Evolutionary conservation across 2,113 vertebrate genomes (phyloP).

Genomic region (Bubo bubo): DNA sequence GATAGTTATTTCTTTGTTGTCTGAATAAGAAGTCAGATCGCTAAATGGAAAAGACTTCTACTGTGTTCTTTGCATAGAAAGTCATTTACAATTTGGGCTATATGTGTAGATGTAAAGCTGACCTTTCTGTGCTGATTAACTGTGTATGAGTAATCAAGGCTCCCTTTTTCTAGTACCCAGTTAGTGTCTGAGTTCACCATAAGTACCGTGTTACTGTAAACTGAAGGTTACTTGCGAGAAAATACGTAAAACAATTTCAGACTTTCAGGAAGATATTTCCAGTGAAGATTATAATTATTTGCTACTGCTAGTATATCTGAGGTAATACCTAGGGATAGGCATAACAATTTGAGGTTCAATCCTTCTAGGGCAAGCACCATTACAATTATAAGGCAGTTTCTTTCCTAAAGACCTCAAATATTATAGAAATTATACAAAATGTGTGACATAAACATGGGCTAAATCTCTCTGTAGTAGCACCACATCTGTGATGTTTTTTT

Average conservation of each 20-base stretch:
- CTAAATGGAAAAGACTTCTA: background rate
- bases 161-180: background rate
- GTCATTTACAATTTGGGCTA: background rate
- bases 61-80: background rate
- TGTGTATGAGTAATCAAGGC: background rate
- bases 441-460: background rate
- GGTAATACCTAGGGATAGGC: background rate
- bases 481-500: background rate
- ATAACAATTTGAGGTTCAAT: background rate
- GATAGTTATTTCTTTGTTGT: background rate
- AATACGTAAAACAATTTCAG: background rate
- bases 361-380: background rate
- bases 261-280: background rate
- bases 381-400: background rate
- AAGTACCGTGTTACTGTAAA: background rate
- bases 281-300: background rate
- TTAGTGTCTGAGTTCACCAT: accelerated
- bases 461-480: background rate
- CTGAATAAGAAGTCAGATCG: background rate
- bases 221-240: background rate
- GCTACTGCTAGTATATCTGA: background rate
- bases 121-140: background rate
- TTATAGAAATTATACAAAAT: background rate
- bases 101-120: background rate
- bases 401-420: background rate